These are phyloP conservation scores for Lepidotrigona ventralis DNA, from an alignment of 1,140 invertebrate species.

Conservation along the genomic window DNA sequence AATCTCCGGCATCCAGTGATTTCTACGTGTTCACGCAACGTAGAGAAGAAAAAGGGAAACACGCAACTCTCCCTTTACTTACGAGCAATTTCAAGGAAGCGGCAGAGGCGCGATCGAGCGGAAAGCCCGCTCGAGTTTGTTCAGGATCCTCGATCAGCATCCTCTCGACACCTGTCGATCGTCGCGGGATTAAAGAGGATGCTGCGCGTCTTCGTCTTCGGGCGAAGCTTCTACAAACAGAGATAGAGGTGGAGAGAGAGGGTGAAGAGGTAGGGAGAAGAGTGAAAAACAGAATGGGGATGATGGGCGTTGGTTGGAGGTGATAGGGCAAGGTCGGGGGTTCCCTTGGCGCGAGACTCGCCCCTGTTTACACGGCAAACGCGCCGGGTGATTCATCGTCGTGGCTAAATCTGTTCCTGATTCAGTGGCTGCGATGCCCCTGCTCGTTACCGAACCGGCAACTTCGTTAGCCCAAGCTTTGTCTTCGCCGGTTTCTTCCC, in stretches of 20 bases:
- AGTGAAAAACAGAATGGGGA: not conserved
- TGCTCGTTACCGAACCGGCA: not conserved
- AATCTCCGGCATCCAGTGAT: too few relatives aligned
- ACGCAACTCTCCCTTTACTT: not conserved
- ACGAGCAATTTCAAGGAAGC: not conserved
- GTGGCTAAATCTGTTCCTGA: slow-evolving; percentile 48
- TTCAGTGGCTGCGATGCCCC: slow-evolving; percentile 14
- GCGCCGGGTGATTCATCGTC: slow-evolving; percentile 64
- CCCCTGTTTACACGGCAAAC: slow-evolving; percentile 70
- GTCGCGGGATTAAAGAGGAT: slow-evolving; percentile 67
- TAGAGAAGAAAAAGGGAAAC: not conserved
- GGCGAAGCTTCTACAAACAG: slow-evolving; percentile 33
- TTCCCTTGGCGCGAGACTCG: slow-evolving; percentile 34
- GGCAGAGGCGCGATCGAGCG: slow-evolving; percentile 25
- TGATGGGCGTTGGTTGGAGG: not conserved
- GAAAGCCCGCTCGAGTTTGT: slow-evolving; percentile 50
- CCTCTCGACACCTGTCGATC: slow-evolving; percentile 62
- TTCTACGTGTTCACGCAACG: too few relatives aligned
- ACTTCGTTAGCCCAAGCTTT: not conserved
- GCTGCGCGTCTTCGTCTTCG: slow-evolving; percentile 34
- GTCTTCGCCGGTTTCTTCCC: not conserved
- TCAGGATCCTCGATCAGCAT: slow-evolving; percentile 50
- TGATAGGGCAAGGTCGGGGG: slow-evolving; percentile 7
- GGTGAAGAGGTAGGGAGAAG: too few relatives aligned
- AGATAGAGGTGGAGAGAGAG: too few relatives aligned